Percentiles rank a stretch among this genome's conserved stretches.
Conservation (phyloP, 2,888 invertebrate species). For the Erebia epiphron region DNA sequence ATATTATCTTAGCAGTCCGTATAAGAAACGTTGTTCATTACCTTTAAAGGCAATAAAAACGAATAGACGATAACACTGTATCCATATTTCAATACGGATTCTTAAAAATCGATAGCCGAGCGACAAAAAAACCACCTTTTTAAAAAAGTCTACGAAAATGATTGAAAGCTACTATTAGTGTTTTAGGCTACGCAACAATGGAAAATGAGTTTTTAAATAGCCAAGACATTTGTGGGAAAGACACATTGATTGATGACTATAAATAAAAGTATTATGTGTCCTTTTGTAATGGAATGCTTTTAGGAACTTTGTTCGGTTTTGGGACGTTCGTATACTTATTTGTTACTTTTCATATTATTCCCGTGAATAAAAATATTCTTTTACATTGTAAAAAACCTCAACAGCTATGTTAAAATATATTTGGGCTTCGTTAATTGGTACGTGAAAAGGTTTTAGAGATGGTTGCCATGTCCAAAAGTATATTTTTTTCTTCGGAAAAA, state of each 20-base stretch:
- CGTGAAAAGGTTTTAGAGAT: too few relatives aligned
- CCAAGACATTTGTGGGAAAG: slow-evolving; percentile 20
- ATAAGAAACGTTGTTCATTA: too few relatives aligned
- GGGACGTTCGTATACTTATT: neutral
- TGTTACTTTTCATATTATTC: neutral
- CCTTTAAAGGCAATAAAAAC: too few relatives aligned
- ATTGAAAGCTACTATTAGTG: slow-evolving; percentile 18
- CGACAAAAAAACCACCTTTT: neutral
- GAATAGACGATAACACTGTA: too few relatives aligned
- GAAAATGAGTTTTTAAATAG: slow-evolving; percentile 20
- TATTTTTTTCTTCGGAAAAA: too few relatives aligned
- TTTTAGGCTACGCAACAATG: slow-evolving; percentile 14
- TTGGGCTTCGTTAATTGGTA: too few relatives aligned
- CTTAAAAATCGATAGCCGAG: neutral
- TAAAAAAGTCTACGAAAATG: slow-evolving; percentile 11
- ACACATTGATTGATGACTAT: slow-evolving; percentile 16
- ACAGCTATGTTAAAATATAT: too few relatives aligned
- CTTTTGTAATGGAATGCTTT: slow-evolving; percentile 21
- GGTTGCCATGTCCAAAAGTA: too few relatives aligned
- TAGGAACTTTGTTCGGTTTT: slow-evolving; percentile 4
- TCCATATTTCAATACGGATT: too few relatives aligned
- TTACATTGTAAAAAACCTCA: neutral
- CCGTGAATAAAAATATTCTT: slow-evolving; percentile 1
- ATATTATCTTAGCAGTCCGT: too few relatives aligned
- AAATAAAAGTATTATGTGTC: slow-evolving; percentile 14